These are phyloP conservation scores for Lytechinus pictus DNA, from an alignment of 35 echinoderm and acorn worm species.

Conservation along the genomic window DNA sequence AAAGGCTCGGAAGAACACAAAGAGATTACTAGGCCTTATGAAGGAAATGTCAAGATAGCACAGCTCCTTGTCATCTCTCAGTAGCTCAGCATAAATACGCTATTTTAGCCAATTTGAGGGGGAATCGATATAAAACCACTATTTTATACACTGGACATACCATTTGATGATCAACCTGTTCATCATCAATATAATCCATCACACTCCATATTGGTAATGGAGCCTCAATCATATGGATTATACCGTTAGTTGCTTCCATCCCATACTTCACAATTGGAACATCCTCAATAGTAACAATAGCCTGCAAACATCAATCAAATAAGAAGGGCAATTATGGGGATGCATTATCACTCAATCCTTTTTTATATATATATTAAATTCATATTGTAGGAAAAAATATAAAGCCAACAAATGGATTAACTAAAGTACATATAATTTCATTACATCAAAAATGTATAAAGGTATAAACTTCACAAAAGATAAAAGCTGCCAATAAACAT, in stretches of 20 bases:
- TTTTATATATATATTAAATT: too few species aligned
- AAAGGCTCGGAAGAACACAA: too few species aligned
- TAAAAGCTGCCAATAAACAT: too few species aligned
- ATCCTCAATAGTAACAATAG: not conserved
- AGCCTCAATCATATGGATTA: conserved; percentile 16
- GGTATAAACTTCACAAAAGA: too few species aligned
- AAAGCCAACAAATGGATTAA: too few species aligned
- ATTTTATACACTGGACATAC: not conserved
- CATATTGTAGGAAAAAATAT: too few species aligned
- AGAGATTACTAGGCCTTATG: too few species aligned
- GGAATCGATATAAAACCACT: not conserved
- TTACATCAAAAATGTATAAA: too few species aligned
- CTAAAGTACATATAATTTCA: too few species aligned
- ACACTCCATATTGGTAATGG: not conserved
- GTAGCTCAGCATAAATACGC: too few species aligned
- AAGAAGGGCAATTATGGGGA: not conserved
- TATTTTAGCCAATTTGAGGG: not conserved
- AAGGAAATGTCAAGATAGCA: too few species aligned
- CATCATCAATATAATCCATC: not conserved
- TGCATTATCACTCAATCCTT: not conserved
- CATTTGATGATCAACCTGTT: not conserved
- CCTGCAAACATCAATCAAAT: not conserved
- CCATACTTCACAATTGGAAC: not conserved
- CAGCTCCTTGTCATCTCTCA: too few species aligned
- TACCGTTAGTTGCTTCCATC: conserved; percentile 17